Evolutionary conservation across 2,113 vertebrate species (phyloP), one percentile per base, ranked within the genome.

Genomic region (Pterophyllum scalare): DNA sequence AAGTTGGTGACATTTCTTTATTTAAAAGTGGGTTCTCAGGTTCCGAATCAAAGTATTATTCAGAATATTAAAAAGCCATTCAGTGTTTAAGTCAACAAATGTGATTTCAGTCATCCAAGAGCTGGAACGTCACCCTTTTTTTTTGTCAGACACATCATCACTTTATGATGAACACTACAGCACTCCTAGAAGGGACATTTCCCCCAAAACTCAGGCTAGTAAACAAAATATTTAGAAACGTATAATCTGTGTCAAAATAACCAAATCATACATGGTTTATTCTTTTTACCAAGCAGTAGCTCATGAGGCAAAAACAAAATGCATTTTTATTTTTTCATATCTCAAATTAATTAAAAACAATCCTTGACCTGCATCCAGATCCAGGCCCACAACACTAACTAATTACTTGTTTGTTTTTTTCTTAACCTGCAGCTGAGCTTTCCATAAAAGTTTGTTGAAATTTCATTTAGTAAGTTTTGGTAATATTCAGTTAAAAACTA

Each of bases 401-500:
- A 72, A 72, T n/a, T 72, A 72, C 43, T 72, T 49, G 3, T 67
- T 67, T 40, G 6, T 1, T 35, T 35, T 67, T 67, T 65, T 52
- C 49, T 49, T 1, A 72, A 52, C 3, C 1, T 26, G 52, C 46
- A 72, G 46, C 65, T 59, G 6, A 75, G 17, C 72, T 75, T 58
- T 58, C 54, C 72, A 75, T n/a, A 75, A 75, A 52, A 0, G 65
- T 72, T 72, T 72, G 46, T n/a, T 72, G 65, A 52, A 52, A 72
- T 72, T 31, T 72, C 15, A 72, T 54, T 72, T 72, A 31, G 52
- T 46, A 8, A 52, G 67, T 52, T n/a, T 54, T 19, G 52, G 28
- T 52, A 72, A 54, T 54, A 72, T 31, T 72, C 17, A 54, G 26
- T 46, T 72, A 72, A 72, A 72, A 72, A 72, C 46, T 72, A 72